A percentile compares a stretch with the other conserved stretches of the same genome.
Conservation (phyloP, 2,113 vertebrate species). For the Xiphophorus couchianus region DNA sequence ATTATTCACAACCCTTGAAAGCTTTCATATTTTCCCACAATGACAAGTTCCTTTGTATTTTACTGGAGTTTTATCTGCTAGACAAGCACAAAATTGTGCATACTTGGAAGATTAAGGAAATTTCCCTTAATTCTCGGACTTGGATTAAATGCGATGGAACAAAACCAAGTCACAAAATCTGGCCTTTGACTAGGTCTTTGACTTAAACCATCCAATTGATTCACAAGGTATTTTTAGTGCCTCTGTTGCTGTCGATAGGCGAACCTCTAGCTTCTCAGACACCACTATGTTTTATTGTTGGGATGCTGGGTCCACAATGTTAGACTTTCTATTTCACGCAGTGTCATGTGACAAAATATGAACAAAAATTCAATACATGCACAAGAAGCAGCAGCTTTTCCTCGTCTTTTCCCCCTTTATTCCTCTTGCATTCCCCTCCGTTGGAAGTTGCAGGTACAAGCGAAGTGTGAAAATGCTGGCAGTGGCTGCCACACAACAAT, state of each 20-base stretch:
- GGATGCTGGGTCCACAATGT: too few relatives aligned
- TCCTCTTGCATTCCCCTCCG: conserved; percentile 23
- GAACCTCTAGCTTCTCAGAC: too few relatives aligned
- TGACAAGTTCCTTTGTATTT: conserved; percentile 14
- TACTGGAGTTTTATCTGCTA: too few relatives aligned
- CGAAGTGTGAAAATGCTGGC: conserved; percentile 65
- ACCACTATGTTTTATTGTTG: too few relatives aligned
- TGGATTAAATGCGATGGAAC: too few relatives aligned
- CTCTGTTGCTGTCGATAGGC: too few relatives aligned
- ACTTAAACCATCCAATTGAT: too few relatives aligned
- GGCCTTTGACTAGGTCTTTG: too few relatives aligned
- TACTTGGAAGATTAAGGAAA: neutral
- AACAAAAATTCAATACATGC: neutral
- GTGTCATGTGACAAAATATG: neutral
- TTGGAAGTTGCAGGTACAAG: conserved; percentile 45
- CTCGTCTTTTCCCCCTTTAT: conserved; percentile 25
- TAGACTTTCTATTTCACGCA: too few relatives aligned
- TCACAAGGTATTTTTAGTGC: too few relatives aligned
- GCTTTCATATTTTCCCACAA: neutral
- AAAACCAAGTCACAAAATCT: too few relatives aligned
- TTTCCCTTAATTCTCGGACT: too few relatives aligned
- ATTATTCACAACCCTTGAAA: conserved; percentile 23
- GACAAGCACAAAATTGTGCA: neutral
- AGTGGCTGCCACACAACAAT: conserved; percentile 48
- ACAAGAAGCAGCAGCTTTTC: conserved; percentile 24